Base-by-base conservation (phyloP, 2,797 vertebrate species). In the Mus minutoides region DNA sequence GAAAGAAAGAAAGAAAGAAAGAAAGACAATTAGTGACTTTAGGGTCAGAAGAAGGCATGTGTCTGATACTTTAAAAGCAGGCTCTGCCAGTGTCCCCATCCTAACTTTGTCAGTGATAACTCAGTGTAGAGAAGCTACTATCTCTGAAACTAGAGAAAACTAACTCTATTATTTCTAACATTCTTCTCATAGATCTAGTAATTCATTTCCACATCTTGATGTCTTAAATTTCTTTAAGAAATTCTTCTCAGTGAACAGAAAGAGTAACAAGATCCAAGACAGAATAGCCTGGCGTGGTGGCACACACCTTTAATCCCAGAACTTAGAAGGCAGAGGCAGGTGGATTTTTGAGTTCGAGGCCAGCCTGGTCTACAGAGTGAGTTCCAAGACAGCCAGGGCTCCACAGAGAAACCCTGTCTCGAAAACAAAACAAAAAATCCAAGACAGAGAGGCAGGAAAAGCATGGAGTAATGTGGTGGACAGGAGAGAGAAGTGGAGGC, bases 1-100 rank as follows among this genome's bases (percentile, higher is more conserved):
- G n/a, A n/a, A n/a, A n/a, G n/a, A n/a, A n/a, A n/a, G n/a, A n/a
- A n/a, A n/a, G n/a, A n/a, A n/a, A n/a, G n/a, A n/a, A 64, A 94
- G 73, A 14, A 86, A 84, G 31, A 79, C 43, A 34, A 92, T 37
- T 5, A 73, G 83, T 92, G 62, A 84, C 64, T 52, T 91, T 86
- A 95, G 3, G 71, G 85, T 82, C 60, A 85, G 29, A 60, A 85
- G 56, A 76, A 1, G 8, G 13, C 21, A 86, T 6, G 8, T 83
- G 73, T 71, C 49, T 92, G 24, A 62, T 19, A 17, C 40, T 92
- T 90, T 62, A 92, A 87, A n/a, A 76, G 71, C n/a, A 95, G 82
- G 67, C 29, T 90, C 82, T 77, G 95, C 79, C 6, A 83, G 29
- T 49, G n/a, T 40, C 19, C 60, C 46, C 83, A 85, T 24, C n/a